Evolutionary conservation across 2,888 invertebrate genomes (phyloP), one percentile per base, ranked within the genome.

Genomic region (Notodonta ziczac): DNA sequence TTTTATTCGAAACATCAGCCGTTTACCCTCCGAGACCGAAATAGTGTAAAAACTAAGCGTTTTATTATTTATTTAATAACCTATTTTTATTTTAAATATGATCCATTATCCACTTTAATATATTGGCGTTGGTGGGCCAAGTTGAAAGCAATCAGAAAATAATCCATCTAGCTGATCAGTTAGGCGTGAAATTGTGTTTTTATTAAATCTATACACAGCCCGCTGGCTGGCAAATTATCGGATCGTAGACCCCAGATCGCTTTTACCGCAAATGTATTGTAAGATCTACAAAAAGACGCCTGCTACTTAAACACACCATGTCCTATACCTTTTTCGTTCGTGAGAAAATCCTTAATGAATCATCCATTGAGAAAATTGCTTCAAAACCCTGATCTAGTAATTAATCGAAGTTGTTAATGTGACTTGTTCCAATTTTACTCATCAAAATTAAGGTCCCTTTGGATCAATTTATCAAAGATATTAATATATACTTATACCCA

Each of bases 381-480:
- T 24, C 2, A 42, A 42, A 10, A 42, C 24, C 24, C 24, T 10
- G 10, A 42, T 42, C 42, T 10, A 9, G 10, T 10, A 46, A 46
- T 44, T 13, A 46, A n/a, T 46, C 46, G 4, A 46, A 46, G 46
- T 46, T 46, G 12, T 42, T 10, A 42, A 42, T 42, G 42, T 42
- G 10, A 42, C 42, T 42, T 42, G 46, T n/a, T 46, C n/a, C 13
- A 6, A 46, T n/a, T 13, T 5, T 12, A 54, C n/a, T 14, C 6
- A 39, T 39, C 24, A 39, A 35, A 8, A 53, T 53, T 16, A 35
- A 35, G n/a, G 35, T 35, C 32, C 35, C 12, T 8, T 5, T 10
- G n/a, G 35, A 8, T n/a, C 53, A 53, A 53, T 53, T 53, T n/a
- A 39, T 35, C 35, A 53, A 53, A 35, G 35, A 32, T 16, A 32